Evolutionary conservation across 2,113 vertebrate species (phyloP).

Genomic region (Pontoporia blainvillei): DNA sequence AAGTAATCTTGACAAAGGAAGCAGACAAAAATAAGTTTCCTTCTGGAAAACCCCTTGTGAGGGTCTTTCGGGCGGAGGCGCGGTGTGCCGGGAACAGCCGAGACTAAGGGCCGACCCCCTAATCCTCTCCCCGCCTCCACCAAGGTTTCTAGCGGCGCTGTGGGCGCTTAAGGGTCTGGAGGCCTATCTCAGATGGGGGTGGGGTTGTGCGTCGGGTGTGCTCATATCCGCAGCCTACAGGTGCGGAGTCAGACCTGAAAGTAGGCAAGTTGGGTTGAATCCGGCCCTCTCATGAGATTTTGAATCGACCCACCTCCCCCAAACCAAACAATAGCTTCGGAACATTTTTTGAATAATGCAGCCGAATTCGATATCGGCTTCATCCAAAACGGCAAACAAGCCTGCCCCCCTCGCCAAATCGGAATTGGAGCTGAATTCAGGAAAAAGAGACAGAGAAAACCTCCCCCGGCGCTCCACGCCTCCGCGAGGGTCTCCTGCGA

Average conservation of each 20-base stretch:
- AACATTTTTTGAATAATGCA: constrained; percentile 21
- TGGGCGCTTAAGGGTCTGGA: neutral
- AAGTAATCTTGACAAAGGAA: neutral
- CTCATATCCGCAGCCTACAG: constrained; percentile 9
- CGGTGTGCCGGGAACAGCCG: fast-evolving
- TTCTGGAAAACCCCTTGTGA: neutral
- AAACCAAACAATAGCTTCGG: constrained; percentile 42
- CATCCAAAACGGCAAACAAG: neutral
- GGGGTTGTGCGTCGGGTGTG: neutral
- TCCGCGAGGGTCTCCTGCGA: neutral
- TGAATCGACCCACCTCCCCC: neutral
- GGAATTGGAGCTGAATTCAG: neutral
- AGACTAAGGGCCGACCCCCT: neutral
- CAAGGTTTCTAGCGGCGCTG: neutral
- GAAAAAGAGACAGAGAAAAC: neutral
- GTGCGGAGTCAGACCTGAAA: neutral
- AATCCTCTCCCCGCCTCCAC: neutral
- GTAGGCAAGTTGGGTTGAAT: neutral
- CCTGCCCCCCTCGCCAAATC: constrained; percentile 14
- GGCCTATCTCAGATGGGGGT: neutral
- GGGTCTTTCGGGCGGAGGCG: neutral
- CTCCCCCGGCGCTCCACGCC: neutral
- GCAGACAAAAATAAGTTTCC: constrained; percentile 6
- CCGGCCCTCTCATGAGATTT: neutral
- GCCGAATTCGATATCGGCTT: neutral